These are phyloP conservation scores for Zaprionus bogoriensis DNA, from an alignment of 2,888 invertebrate genomes.

Conservation along the genomic window DNA sequence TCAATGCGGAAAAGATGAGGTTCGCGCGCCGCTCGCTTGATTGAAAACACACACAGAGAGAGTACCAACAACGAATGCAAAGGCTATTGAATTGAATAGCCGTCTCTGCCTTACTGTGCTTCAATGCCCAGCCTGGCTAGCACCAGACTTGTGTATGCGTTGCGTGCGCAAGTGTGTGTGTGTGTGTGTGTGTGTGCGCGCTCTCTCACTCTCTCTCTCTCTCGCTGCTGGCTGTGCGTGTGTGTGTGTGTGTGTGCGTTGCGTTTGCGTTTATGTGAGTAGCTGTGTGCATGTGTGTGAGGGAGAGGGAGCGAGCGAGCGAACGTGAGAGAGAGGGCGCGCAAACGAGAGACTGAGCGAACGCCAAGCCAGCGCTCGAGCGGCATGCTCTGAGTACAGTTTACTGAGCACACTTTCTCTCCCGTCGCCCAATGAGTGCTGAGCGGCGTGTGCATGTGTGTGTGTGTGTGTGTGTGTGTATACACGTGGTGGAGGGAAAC, in stretches of 20 bases:
- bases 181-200: too few relatives aligned
- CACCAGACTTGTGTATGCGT: slow-evolving; percentile 70
- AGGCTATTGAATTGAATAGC: slow-evolving; percentile 82
- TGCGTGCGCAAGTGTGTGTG: slow-evolving; percentile 63
- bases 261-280: slow-evolving; percentile 50
- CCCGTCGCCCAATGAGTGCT: slow-evolving; percentile 34
- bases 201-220: too few relatives aligned
- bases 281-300: slow-evolving; percentile 16
- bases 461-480: slow-evolving; percentile 48
- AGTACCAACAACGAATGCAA: slow-evolving; percentile 82
- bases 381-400: slow-evolving; percentile 57
- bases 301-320: slow-evolving; percentile 22
- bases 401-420: slow-evolving; percentile 59
- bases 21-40: slow-evolving; percentile 75
- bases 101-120: slow-evolving; percentile 74
- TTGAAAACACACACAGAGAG: slow-evolving; percentile 81
- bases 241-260: slow-evolving; percentile 60
- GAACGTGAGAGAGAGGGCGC: slow-evolving; percentile 23
- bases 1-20: slow-evolving; percentile 74
- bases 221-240: too few relatives aligned
- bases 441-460: slow-evolving; percentile 3
- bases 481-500: slow-evolving; percentile 74
- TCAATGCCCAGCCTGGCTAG: slow-evolving; percentile 59
- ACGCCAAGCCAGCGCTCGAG: slow-evolving; percentile 16
- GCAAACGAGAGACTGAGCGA: slow-evolving; percentile 15